phyloP scores from a whole-genome alignment of 2,113 vertebrate genomes.

The Crocuta crocuta region DNA sequence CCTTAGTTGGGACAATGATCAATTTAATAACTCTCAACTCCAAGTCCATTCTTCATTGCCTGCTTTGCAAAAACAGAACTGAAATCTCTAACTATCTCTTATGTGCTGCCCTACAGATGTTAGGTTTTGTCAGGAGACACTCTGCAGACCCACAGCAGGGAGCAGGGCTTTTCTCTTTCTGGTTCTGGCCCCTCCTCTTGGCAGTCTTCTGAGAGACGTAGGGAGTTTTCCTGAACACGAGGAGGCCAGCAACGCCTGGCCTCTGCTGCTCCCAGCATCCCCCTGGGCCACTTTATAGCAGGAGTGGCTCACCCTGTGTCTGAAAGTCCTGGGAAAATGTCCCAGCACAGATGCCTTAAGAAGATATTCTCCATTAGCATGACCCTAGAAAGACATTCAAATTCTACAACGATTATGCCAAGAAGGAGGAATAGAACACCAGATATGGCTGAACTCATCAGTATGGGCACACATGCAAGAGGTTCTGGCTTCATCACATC shows the following conservation, averaged over 20 bases:
- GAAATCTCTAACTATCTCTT: too few species aligned
- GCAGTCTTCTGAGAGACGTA: too few species aligned
- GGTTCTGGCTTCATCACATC: neutral
- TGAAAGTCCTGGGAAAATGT: neutral
- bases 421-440: neutral
- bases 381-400: neutral
- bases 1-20: too few species aligned
- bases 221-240: neutral
- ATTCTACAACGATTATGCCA: fast-evolving
- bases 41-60: neutral
- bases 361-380: neutral
- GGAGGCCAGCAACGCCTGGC: fast-evolving
- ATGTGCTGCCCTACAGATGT: too few species aligned
- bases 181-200: neutral
- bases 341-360: neutral
- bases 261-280: neutral
- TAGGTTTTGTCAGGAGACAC: too few species aligned
- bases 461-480: neutral
- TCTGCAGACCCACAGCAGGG: too few species aligned
- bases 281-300: neutral
- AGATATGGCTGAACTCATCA: neutral
- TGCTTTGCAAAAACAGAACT: neutral
- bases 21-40: neutral
- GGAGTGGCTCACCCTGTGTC: fast-evolving
- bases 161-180: neutral